phyloP scores from a whole-genome alignment of 2,797 vertebrate genomes.

The Telmatherina bonti region DNA sequence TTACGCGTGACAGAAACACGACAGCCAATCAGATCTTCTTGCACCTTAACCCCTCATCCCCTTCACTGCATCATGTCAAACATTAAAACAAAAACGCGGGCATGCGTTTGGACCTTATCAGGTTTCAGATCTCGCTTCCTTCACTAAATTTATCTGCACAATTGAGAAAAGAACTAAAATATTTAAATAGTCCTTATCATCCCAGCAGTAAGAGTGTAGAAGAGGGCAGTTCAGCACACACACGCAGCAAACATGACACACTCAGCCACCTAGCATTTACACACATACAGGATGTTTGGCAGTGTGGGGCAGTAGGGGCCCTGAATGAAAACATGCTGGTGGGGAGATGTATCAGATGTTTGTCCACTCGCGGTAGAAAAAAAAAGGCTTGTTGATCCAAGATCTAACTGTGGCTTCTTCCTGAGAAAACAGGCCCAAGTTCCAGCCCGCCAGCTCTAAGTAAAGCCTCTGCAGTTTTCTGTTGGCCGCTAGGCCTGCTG shows the following conservation, averaged over 20 bases:
- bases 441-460: constrained; percentile 45
- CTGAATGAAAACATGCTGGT: constrained; percentile 73
- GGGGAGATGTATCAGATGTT: constrained; percentile 70
- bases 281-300: constrained; percentile 62
- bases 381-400: constrained; percentile 64
- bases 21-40: too few species aligned
- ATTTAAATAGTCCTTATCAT: constrained; percentile 47
- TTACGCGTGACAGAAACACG: too few species aligned
- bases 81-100: neutral
- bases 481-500: constrained; percentile 28
- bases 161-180: constrained; percentile 26
- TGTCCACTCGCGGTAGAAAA: constrained; percentile 52
- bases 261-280: neutral
- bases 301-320: constrained; percentile 48
- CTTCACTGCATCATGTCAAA: too few species aligned
- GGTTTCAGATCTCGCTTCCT: neutral
- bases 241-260: constrained; percentile 45
- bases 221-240: constrained; percentile 39
- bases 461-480: constrained; percentile 55
- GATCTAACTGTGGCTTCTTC: constrained; percentile 70
- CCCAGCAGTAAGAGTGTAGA: constrained; percentile 12
- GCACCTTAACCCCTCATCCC: too few species aligned
- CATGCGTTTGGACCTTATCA: neutral
- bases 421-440: constrained; percentile 46
- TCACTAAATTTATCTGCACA: neutral